Percentiles rank a stretch among this genome's conserved stretches.
Evolutionary conservation across 2,888 invertebrate genomes (phyloP).

Genomic region (Parelbella ahira): DNA sequence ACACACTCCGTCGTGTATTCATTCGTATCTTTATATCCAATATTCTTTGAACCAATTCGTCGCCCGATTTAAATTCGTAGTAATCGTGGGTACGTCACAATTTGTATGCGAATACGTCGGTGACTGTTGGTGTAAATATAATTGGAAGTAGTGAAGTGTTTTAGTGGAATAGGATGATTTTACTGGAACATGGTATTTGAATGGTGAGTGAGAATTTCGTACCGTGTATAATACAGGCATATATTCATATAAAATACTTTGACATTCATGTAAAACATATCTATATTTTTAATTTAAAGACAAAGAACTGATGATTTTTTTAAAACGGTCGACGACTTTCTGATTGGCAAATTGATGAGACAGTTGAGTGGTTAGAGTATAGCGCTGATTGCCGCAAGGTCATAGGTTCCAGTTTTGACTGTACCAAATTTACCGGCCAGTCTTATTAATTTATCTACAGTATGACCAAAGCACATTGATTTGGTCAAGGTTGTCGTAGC

Average conservation of each 20-base stretch:
- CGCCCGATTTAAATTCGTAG: neutral
- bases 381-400: slow-evolving; percentile 12
- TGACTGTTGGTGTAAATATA: neutral
- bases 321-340: too few relatives aligned
- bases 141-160: slow-evolving; percentile 14
- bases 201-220: slow-evolving; percentile 10
- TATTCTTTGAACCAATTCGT: neutral
- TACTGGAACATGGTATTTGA: slow-evolving; percentile 15
- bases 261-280: neutral
- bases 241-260: neutral
- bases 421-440: too few relatives aligned
- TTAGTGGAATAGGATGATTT: slow-evolving; percentile 8
- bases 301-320: neutral
- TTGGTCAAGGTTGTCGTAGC: too few relatives aligned
- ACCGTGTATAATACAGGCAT: too few relatives aligned
- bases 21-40: too few relatives aligned
- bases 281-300: neutral
- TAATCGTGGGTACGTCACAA: too few relatives aligned
- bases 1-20: neutral
- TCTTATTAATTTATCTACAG: too few relatives aligned
- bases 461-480: too few relatives aligned
- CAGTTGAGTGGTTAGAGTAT: slow-evolving; percentile 8
- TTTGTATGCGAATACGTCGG: neutral
- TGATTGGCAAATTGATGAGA: slow-evolving; percentile 3
- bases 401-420: slow-evolving; percentile 13